Evolutionary conservation across 1,140 invertebrate species (phyloP).

Genomic region (Carcinoscorpius rotundicauda): DNA sequence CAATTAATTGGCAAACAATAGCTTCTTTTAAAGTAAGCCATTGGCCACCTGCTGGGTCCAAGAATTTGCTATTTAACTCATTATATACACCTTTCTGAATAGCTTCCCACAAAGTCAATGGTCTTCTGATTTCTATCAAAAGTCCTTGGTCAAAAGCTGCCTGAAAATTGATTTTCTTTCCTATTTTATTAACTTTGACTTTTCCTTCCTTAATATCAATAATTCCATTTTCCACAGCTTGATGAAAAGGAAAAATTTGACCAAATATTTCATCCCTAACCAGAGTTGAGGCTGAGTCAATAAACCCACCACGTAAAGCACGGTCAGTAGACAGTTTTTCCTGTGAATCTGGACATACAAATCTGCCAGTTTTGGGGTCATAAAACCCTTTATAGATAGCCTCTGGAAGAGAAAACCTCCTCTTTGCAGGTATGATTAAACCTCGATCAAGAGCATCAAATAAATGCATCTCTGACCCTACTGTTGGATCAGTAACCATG

Average conservation of each 20-base stretch:
- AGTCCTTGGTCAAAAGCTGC: constrained; percentile 75
- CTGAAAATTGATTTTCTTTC: constrained; percentile 59
- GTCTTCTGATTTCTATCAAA: constrained; percentile 61
- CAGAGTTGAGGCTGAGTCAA: constrained; percentile 66
- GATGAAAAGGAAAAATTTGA: constrained; percentile 60
- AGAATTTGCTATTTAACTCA: constrained; percentile 55
- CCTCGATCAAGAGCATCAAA: constrained; percentile 66
- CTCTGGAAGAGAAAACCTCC: constrained; percentile 67
- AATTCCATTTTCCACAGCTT: constrained; percentile 62
- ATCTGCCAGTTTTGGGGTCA: constrained; percentile 57
- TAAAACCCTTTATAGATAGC: constrained; percentile 76
- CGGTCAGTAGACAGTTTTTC: constrained; percentile 59
- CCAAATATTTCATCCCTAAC: constrained; percentile 50
- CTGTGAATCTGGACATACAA: constrained; percentile 53
- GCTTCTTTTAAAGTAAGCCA: constrained; percentile 60
- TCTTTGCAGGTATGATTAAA: constrained; percentile 63
- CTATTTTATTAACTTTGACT: constrained; percentile 43
- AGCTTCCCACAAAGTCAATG: constrained; percentile 69
- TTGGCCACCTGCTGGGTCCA: constrained; percentile 61
- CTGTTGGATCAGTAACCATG: constrained; percentile 57
- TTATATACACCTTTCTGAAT: constrained; percentile 70
- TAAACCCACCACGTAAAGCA: constrained; percentile 60
- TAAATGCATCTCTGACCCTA: constrained; percentile 56
- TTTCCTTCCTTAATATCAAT: constrained; percentile 59
- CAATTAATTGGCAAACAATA: constrained; percentile 56